These are phyloP conservation scores for Sus cebifrons DNA, from an alignment of 2,797 vertebrate genomes.

Conservation along the genomic window DNA sequence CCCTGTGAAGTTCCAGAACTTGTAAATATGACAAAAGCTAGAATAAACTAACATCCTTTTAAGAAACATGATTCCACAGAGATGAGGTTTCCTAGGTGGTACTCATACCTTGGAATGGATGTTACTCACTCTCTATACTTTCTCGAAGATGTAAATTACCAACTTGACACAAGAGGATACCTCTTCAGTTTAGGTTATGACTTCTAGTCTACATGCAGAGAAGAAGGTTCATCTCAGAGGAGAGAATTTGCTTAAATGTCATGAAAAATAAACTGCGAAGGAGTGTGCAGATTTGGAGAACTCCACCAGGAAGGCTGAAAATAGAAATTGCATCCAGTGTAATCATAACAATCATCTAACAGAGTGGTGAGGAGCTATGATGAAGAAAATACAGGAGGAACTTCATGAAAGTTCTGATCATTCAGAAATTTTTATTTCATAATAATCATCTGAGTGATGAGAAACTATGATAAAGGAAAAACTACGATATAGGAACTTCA, in stretches of 20 bases:
- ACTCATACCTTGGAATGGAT: background rate
- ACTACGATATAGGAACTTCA: too few species aligned
- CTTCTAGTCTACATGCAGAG: background rate
- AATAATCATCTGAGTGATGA: too few species aligned
- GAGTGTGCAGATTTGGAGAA: background rate
- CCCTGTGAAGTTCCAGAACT: background rate
- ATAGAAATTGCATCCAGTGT: background rate
- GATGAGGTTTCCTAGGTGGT: background rate
- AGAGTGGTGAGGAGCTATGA: background rate
- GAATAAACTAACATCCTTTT: background rate
- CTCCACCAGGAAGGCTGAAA: background rate
- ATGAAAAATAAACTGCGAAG: slow-evolving; percentile 49
- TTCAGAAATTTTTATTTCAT: background rate
- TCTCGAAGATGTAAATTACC: background rate
- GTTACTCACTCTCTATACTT: background rate
- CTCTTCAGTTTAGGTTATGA: background rate
- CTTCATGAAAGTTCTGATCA: background rate
- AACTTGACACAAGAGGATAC: background rate
- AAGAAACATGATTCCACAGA: background rate
- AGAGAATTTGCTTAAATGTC: slow-evolving; percentile 19
- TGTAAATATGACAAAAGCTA: slow-evolving; percentile 49
- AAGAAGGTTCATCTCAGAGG: slow-evolving; percentile 8
- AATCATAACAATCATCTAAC: background rate
- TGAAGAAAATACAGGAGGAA: background rate
- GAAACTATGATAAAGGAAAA: too few species aligned